Conservation (phyloP, 1,140 invertebrate genomes). For the Zaprionus davidi region DNA sequence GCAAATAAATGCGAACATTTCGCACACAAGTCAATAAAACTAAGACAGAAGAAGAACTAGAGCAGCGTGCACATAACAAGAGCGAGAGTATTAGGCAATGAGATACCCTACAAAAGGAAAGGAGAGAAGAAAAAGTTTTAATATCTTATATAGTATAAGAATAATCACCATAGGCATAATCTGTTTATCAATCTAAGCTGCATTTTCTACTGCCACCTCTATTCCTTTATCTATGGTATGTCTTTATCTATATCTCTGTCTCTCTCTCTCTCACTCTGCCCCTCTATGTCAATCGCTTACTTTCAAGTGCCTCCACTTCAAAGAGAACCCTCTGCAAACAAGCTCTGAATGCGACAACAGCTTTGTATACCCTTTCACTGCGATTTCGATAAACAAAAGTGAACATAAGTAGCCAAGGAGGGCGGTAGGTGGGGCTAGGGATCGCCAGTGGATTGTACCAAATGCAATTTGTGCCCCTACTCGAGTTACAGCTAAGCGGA, state of each 20-base stretch:
- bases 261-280: background rate
- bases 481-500: conserved; percentile 75
- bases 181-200: background rate
- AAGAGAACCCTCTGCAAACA: background rate
- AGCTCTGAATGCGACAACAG: background rate
- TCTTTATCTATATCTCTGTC: background rate
- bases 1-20: conserved; percentile 69
- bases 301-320: background rate
- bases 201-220: background rate
- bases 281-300: background rate
- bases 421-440: conserved; percentile 13
- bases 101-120: conserved; percentile 17
- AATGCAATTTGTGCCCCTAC: conserved; percentile 76
- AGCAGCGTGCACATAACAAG: background rate
- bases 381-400: conserved; percentile 19
- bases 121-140: no score
- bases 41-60: conserved; percentile 21
- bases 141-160: no score
- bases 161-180: background rate
- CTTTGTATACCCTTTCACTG: conserved; percentile 12
- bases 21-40: conserved; percentile 40
- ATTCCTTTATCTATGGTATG: no score
- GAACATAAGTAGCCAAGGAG: conserved; percentile 49
- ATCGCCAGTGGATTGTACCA: conserved; percentile 36
- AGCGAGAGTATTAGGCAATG: background rate